Percentiles rank a stretch among this genome's conserved stretches.
Evolutionary conservation across 1,140 invertebrate genomes (phyloP).

Genomic region (Drosophila grimshawi): DNA sequence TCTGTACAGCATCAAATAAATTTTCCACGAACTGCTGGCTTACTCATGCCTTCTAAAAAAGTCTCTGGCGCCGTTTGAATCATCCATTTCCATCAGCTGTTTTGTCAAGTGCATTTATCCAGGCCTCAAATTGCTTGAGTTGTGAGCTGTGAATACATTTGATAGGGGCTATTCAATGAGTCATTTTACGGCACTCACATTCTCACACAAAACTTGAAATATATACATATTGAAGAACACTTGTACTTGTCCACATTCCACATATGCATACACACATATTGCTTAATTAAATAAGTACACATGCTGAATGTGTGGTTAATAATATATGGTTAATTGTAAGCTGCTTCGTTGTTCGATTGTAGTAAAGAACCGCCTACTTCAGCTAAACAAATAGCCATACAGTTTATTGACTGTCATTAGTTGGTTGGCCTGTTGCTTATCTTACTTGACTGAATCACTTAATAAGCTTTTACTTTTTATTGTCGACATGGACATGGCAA

Average conservation of each 20-base stretch:
- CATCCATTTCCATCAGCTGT: constrained; percentile 48
- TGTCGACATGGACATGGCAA: constrained; percentile 7
- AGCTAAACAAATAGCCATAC: constrained; percentile 26
- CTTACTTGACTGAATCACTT: constrained; percentile 33
- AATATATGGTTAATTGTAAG: constrained; percentile 17
- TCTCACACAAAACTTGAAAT: constrained; percentile 54
- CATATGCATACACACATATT: no score
- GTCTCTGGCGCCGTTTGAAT: constrained; percentile 52
- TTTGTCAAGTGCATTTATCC: constrained; percentile 24
- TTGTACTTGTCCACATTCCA: not conserved
- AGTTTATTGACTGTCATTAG: constrained; percentile 7
- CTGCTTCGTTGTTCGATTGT: constrained; percentile 9
- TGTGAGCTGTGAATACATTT: constrained; percentile 61
- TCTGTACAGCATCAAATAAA: not conserved
- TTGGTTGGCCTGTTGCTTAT: constrained; percentile 21
- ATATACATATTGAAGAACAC: constrained; percentile 4
- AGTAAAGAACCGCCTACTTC: constrained; percentile 26
- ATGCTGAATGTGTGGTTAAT: constrained; percentile 45
- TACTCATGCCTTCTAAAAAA: constrained; percentile 48
- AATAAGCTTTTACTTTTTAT: constrained; percentile 40
- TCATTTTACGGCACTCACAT: constrained; percentile 61
- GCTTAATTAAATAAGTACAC: constrained; percentile 26
- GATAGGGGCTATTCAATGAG: constrained; percentile 50
- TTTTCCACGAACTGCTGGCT: constrained; percentile 51
- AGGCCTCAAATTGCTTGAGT: constrained; percentile 56